A percentile compares a stretch with the other conserved stretches of the same genome.
These are phyloP conservation scores for Eristalis pertinax DNA, from an alignment of 2,888 invertebrate genomes.

Conservation along the genomic window DNA sequence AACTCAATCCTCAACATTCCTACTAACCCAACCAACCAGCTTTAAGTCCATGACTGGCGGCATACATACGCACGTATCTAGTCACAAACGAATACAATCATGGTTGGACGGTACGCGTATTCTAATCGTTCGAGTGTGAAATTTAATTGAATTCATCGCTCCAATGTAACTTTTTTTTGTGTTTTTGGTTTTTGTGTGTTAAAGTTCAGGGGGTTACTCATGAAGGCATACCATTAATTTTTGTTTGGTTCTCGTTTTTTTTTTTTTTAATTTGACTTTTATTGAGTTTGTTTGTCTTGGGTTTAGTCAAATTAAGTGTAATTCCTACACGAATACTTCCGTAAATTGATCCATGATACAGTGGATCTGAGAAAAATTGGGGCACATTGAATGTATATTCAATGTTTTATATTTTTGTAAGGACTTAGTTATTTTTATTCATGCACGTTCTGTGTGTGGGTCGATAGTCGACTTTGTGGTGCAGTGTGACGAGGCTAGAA, in stretches of 20 bases:
- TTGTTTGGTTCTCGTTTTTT: too few relatives aligned
- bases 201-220: constrained; percentile 23
- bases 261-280: constrained; percentile 8
- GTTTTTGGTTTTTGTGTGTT: neutral
- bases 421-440: too few relatives aligned
- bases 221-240: neutral
- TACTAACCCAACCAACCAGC: neutral
- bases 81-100: neutral
- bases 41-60: neutral
- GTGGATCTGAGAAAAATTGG: neutral
- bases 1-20: neutral
- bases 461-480: too few relatives aligned
- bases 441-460: too few relatives aligned
- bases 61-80: neutral
- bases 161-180: neutral
- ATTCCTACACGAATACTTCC: neutral
- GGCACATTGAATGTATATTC: too few relatives aligned
- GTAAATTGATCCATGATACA: neutral
- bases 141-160: neutral
- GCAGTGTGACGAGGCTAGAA: too few relatives aligned
- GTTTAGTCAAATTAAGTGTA: neutral
- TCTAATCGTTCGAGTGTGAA: neutral
- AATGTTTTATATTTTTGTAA: too few relatives aligned
- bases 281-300: neutral
- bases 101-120: neutral